phyloP scores from a whole-genome alignment of 37 sponge, comb jelly and placozoan genomes.

The Spongia lamella region DNA sequence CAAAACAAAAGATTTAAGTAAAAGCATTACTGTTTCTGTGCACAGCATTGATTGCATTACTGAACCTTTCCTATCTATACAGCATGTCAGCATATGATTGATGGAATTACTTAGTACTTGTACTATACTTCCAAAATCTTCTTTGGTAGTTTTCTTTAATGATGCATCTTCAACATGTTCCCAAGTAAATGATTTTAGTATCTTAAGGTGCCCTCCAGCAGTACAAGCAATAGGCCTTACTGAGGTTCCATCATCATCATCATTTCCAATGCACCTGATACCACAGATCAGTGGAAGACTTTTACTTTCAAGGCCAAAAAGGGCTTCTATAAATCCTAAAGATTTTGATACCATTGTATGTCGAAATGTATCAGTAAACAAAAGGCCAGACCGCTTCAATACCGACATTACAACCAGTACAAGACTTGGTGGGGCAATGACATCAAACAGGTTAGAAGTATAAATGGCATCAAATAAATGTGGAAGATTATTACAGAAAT shows the following conservation, averaged over 20 bases:
- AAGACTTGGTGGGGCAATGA: slow-evolving; percentile 23
- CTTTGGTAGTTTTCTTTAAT: too few relatives aligned
- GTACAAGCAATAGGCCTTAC: too few relatives aligned
- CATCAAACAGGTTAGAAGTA: slow-evolving; percentile 40
- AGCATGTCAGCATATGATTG: too few relatives aligned
- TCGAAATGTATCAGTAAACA: slow-evolving; percentile 12
- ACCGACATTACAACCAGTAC: slow-evolving; percentile 15
- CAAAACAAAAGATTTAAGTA: too few relatives aligned
- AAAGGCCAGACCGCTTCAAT: slow-evolving; percentile 11
- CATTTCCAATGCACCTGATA: slow-evolving; percentile 25
- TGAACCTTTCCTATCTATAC: too few relatives aligned
- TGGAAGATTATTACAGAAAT: background rate
- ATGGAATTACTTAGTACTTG: too few relatives aligned
- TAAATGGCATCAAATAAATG: slow-evolving; percentile 26
- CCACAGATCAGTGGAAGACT: slow-evolving; percentile 29
- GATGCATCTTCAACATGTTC: too few relatives aligned
- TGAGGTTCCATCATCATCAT: background rate
- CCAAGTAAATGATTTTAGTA: too few relatives aligned
- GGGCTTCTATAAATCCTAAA: slow-evolving; percentile 1
- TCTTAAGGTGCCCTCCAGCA: too few relatives aligned
- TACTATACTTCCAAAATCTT: too few relatives aligned
- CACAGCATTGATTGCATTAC: too few relatives aligned
- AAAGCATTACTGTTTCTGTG: too few relatives aligned
- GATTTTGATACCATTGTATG: background rate
- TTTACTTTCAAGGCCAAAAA: slow-evolving; percentile 17